These are phyloP conservation scores for Hymenochirus boettgeri DNA, from an alignment of 2,113 vertebrate genomes.

Conservation along the genomic window DNA sequence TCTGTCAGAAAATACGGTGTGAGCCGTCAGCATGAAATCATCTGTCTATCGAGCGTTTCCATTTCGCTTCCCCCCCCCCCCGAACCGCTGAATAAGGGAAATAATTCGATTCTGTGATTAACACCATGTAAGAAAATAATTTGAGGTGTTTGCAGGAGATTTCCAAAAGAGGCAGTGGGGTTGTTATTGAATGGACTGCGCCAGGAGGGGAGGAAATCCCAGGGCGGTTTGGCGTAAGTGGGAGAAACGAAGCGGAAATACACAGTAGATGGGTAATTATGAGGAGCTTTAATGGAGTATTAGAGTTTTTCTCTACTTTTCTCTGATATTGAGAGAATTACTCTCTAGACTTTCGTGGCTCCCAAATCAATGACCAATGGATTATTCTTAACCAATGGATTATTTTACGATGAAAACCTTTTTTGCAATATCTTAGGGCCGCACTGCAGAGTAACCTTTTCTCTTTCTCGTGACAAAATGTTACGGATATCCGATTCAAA, in stretches of 20 bases:
- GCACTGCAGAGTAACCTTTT: slow-evolving; percentile 57
- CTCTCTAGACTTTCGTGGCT: slow-evolving; percentile 74
- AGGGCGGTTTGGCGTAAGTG: too few species aligned
- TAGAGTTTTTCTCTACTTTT: slow-evolving; percentile 69
- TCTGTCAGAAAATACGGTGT: too few species aligned
- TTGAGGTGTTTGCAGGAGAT: too few species aligned
- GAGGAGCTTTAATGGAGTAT: slow-evolving; percentile 74
- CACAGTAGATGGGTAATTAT: slow-evolving; percentile 75
- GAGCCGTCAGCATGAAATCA: too few species aligned
- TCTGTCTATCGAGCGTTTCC: too few species aligned
- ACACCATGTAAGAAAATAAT: too few species aligned
- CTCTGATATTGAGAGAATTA: slow-evolving; percentile 56
- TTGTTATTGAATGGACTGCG: too few species aligned
- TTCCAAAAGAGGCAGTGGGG: too few species aligned
- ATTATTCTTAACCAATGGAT: slow-evolving; percentile 82
- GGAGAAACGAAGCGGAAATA: slow-evolving; percentile 63
- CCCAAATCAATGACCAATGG: slow-evolving; percentile 63
- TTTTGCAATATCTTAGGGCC: slow-evolving; percentile 57
- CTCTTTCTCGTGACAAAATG: slow-evolving; percentile 62
- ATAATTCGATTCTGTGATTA: too few species aligned
- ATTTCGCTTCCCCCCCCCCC: too few species aligned
- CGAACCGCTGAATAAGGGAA: too few species aligned
- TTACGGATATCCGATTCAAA: slow-evolving; percentile 83
- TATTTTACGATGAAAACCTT: slow-evolving; percentile 70
- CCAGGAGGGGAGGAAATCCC: too few species aligned